A percentile compares a stretch with the other conserved stretches of the same genome.
phyloP scores from a whole-genome alignment of 1,140 invertebrate genomes.

The Drosophila arawakana region DNA sequence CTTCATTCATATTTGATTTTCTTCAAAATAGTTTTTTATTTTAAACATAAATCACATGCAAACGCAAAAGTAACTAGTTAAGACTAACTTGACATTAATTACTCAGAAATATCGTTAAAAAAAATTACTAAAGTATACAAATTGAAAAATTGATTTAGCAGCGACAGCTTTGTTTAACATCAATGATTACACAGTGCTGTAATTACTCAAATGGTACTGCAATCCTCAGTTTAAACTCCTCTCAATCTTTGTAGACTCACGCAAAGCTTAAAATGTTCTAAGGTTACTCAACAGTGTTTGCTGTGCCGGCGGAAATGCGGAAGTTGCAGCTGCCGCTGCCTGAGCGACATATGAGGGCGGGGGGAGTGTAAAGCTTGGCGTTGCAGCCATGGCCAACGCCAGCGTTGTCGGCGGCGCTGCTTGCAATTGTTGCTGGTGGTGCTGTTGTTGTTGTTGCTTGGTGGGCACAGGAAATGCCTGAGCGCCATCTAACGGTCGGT shows the following conservation, averaged over 20 bases:
- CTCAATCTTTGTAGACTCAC: not conserved
- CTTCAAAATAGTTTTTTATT: constrained; percentile 1
- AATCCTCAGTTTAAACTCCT: not conserved
- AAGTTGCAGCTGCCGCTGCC: constrained; percentile 8
- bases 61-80: constrained; percentile 18
- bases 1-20: not conserved
- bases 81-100: not conserved
- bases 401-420: constrained; percentile 26
- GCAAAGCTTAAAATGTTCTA: constrained; percentile 45
- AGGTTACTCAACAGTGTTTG: constrained; percentile 66
- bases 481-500: constrained; percentile 65
- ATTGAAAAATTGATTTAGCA: not conserved
- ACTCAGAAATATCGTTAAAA: not conserved
- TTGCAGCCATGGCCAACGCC: constrained; percentile 40
- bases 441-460: constrained; percentile 37
- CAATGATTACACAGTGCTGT: not conserved
- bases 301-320: constrained; percentile 56
- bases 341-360: constrained; percentile 25
- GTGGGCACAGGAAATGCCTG: constrained; percentile 34
- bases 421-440: constrained; percentile 19
- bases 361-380: constrained; percentile 50
- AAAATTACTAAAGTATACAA: not conserved
- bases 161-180: not conserved
- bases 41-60: constrained; percentile 23
- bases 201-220: not conserved